phyloP scores from a whole-genome alignment of 2,113 vertebrate genomes.

The Chinchilla lanigera region DNA sequence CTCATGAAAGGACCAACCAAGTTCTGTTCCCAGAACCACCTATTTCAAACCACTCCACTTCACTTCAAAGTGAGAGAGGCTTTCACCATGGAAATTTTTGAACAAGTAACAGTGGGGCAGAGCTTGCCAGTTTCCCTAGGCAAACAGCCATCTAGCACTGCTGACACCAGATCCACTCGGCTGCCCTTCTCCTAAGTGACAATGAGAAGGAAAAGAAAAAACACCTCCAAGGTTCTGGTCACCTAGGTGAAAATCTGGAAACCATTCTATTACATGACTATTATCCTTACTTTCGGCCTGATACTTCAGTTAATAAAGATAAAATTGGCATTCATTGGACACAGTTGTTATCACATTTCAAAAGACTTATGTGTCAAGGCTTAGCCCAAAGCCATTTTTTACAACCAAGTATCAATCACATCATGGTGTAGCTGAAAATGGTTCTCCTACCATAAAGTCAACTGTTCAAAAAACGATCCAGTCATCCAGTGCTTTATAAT shows the following conservation, averaged over 20 bases:
- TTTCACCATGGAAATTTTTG: conserved; percentile 60
- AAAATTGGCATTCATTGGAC: conserved; percentile 61
- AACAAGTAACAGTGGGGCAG: conserved; percentile 19
- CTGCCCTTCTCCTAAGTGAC: conserved; percentile 22
- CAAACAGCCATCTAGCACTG: not conserved
- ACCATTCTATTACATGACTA: conserved; percentile 20
- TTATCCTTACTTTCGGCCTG: not conserved
- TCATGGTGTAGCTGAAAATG: conserved; percentile 67
- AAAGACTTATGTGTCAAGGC: conserved; percentile 57
- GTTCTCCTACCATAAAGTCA: conserved; percentile 69
- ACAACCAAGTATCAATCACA: conserved; percentile 50
- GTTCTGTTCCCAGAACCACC: conserved; percentile 40
- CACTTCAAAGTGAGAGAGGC: conserved; percentile 9
- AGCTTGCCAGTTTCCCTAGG: conserved; percentile 28
- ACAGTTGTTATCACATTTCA: conserved; percentile 50
- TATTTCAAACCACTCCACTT: conserved; percentile 42
- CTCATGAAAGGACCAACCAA: conserved; percentile 45
- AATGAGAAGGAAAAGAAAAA: conserved; percentile 1
- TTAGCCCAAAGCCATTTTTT: conserved; percentile 67
- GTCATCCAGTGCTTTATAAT: conserved; percentile 71
- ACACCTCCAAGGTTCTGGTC: conserved; percentile 18
- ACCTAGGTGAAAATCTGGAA: conserved; percentile 23
- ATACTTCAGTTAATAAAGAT: conserved; percentile 50
- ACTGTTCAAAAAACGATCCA: conserved; percentile 70
- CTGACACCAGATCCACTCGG: conserved; percentile 9